Evolutionary conservation across 2,113 vertebrate genomes (phyloP), one percentile per base, ranked within the genome.

Genomic region (Gavialis gangeticus): DNA sequence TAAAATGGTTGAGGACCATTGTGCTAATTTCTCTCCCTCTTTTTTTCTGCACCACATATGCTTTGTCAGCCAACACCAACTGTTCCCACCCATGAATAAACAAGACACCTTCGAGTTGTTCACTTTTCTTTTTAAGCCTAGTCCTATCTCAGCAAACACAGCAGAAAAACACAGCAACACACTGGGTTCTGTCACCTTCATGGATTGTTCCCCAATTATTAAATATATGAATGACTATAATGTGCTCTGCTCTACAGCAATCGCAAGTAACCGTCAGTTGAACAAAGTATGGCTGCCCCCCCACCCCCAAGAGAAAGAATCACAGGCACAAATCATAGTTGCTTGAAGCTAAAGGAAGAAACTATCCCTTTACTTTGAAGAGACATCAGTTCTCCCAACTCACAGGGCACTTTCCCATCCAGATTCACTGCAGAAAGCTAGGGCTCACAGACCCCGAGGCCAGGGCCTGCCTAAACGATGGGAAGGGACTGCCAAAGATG

Each of bases 401-500:
- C 54, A 30, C 2, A 0, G 11, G n/a, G 30, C 28, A 82, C 76
- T n/a, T 80, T 88, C 91, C 85, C 30, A 16, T 22, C 21, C 15
- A 67, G 10, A 81, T 60, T 91, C 79, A 46, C 27, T 27, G n/a
- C 18, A 37, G 19, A 79, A 22, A 30, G 12, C 17, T 18, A 73
- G 34, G 19, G 19, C 17, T 84, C 77, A 59, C 12, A 64, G 27
- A 55, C 8, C 0, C 54, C 4, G 3, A 88, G 25, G 10, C 37
- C 57, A 73, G 57, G 18, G 16, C 2, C 16, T 75, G 24, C 57
- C 75, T 37, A 13, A 95, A 37, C 55, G 92, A 92, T 77, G 84
- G 94, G 88, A 95, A 94, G 85, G 5, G 19, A 82, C 21, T 88
- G 82, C 79, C 76, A 91, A 88, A 96, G 28, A 84, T 60, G 69